Evolutionary conservation across 2,113 vertebrate species (phyloP).

Genomic region (sheep (Ovis aries)): ARS-UI_Ramb_v3.0 NC_056062.1:337501-338000

Average conservation of each 20-base stretch:
- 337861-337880: not conserved
- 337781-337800: not conserved
- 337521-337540: not conserved
- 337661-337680: not conserved
- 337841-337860: not conserved
- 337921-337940: not conserved
- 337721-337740: not conserved
- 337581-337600: not conserved
- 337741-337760: not conserved
- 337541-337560: not conserved
- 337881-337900: not conserved
- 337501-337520: not conserved
- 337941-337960: not conserved
- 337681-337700: not conserved
- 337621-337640: not conserved
- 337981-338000: not conserved
- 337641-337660: rapidly evolving
- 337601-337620: not conserved
- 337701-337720: not conserved
- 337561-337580: not conserved
- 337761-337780: not conserved
- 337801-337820: not conserved
- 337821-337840: not conserved
- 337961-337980: not conserved
- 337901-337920: not conserved